Percentiles rank a stretch among this genome's conserved stretches.
phyloP scores from a whole-genome alignment of 2,797 vertebrate species.

The Helostoma temminkii region DNA sequence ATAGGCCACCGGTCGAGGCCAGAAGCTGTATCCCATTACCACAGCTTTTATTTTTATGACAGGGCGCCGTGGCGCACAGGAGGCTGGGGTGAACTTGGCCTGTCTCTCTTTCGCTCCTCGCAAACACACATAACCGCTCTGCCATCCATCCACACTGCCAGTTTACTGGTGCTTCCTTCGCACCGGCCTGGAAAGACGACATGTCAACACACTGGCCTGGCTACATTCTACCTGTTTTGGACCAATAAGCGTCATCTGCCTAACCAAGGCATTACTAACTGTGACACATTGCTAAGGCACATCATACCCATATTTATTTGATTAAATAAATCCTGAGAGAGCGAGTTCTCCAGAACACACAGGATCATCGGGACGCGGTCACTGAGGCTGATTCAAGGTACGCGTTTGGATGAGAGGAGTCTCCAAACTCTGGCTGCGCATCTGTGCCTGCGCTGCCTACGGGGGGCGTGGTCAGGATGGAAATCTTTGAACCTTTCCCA shows the following conservation, averaged over 20 bases:
- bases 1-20: constrained; percentile 65
- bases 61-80: constrained; percentile 43
- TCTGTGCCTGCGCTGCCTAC: constrained; percentile 53
- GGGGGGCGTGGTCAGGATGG: constrained; percentile 60
- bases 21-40: constrained; percentile 78
- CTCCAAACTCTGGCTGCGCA: constrained; percentile 24
- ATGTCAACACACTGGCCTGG: constrained; percentile 49
- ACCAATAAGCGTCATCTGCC: constrained; percentile 4
- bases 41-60: constrained; percentile 81
- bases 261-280: not conserved
- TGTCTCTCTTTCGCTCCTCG: not conserved
- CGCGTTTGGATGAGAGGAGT: constrained; percentile 28
- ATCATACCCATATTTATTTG: not conserved
- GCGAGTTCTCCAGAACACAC: constrained; percentile 7
- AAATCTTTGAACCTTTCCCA: constrained; percentile 17
- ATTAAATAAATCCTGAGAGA: not conserved
- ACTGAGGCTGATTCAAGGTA: constrained; percentile 26
- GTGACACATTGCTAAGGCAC: not conserved
- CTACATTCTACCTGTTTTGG: constrained; percentile 39
- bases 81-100: constrained; percentile 70
- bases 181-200: constrained; percentile 58
- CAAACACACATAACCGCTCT: constrained; percentile 2
- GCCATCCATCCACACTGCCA: constrained; percentile 31
- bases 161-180: constrained; percentile 58
- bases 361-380: constrained; percentile 14